Base-by-base conservation (phyloP, 1,140 invertebrate species). In the Limonius californicus region DNA sequence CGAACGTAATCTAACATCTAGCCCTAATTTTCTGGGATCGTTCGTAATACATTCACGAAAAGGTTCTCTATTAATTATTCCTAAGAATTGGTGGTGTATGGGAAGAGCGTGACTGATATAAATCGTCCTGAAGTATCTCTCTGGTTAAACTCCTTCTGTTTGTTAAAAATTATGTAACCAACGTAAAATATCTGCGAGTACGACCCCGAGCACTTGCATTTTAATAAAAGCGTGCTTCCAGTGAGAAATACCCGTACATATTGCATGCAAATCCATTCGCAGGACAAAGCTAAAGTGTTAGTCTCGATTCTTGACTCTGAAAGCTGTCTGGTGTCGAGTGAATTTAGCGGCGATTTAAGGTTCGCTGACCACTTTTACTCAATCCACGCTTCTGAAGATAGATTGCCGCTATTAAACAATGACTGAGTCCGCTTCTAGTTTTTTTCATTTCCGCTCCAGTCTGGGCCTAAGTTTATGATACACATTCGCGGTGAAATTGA, bases 401-500 rank as follows among this genome's bases (percentile, higher is more conserved):
- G 54, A 55, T 55, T 27, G 54, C 54, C 54, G 54, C 54, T 27
- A 32, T 55, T 55, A 55, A 55, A 23, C 54, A 55, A 55, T 55
- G 54, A 55, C 54, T 32, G 54, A 32, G 27, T 55, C 27, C 20
- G 20, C 18, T 55, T 19, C 45, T 50, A 50, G 45, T 50, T 50
- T 50, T 45, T 55, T 27, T 55, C 27, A 32, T 32, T 55, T 55
- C 27, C 54, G 27, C 18, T 55, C 18, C 54, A 55, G 54, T 16
- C 54, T 19, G 54, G 12, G 20, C 21, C 54, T 27, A 55, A 55
- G 54, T 55, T 55, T 55, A 55, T 23, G 54, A 55, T 27, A 55
- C 54, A 55, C 54, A 55, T 60, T 64, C 65, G 57, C 54, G 65
- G 61, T 60, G 54, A 62, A 65, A 64, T 64, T 63, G 63, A 55